These are phyloP conservation scores for Gadopsis marmoratus DNA, from an alignment of 2,797 vertebrate species.

Conservation along the genomic window DNA sequence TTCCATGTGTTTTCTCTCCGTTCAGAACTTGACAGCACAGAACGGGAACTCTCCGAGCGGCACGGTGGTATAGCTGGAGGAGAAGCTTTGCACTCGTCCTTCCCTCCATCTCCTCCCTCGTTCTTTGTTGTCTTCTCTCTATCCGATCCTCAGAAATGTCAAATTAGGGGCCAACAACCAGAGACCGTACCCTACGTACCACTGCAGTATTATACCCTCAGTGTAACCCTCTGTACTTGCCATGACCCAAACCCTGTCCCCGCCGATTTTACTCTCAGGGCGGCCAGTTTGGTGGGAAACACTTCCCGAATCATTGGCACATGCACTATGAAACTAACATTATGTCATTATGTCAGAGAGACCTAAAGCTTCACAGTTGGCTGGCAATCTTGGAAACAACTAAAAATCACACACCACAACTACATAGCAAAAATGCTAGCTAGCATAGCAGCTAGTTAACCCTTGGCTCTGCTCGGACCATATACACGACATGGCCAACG, in stretches of 20 bases:
- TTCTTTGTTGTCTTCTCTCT: neutral
- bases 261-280: neutral
- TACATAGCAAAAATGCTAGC: neutral
- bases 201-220: slow-evolving; percentile 67
- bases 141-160: neutral
- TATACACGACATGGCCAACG: neutral
- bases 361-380: neutral
- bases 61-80: slow-evolving; percentile 90
- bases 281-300: slow-evolving; percentile 31
- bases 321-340: neutral
- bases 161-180: slow-evolving; percentile 40
- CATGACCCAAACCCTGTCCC: slow-evolving; percentile 1
- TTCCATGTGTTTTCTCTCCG: slow-evolving; percentile 30
- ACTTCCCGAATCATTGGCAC: slow-evolving; percentile 10
- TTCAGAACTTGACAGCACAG: slow-evolving; percentile 87
- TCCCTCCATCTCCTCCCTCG: slow-evolving; percentile 24
- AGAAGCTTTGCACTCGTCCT: slow-evolving; percentile 66
- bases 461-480: neutral
- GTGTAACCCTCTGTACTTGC: slow-evolving; percentile 33
- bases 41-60: slow-evolving; percentile 92
- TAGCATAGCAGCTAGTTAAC: neutral
- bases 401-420: too few relatives aligned
- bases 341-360: neutral
- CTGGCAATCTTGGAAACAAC: neutral
- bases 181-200: slow-evolving; percentile 33